These are phyloP conservation scores for Drosophila barbarae DNA, from an alignment of 2,888 invertebrate genomes.

Conservation along the genomic window DNA sequence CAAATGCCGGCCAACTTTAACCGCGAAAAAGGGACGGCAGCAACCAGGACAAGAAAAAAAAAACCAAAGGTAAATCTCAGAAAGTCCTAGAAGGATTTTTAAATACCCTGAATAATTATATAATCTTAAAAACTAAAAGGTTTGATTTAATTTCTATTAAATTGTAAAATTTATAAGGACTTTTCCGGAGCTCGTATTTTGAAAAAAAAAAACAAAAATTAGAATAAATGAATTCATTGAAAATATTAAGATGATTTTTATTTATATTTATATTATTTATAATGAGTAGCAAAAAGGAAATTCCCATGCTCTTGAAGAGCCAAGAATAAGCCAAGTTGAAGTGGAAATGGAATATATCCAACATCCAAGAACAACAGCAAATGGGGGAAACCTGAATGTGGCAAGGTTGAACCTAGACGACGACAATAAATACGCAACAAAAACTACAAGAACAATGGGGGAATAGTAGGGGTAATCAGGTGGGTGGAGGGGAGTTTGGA, in stretches of 20 bases:
- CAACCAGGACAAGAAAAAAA: conserved; percentile 4
- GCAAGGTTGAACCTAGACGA: conserved; percentile 41
- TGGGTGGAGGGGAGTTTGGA: conserved; percentile 10
- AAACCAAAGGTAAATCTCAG: conserved; percentile 1
- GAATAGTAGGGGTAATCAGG: conserved; percentile 21
- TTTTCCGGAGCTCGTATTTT: too few relatives aligned
- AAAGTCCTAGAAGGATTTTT: neutral
- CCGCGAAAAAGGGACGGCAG: conserved; percentile 48
- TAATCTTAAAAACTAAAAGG: neutral
- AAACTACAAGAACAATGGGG: conserved; percentile 29
- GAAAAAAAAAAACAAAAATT: too few relatives aligned
- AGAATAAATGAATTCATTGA: too few relatives aligned
- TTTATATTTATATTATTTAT: too few relatives aligned
- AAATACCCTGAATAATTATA: conserved; percentile 9
- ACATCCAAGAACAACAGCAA: conserved; percentile 11
- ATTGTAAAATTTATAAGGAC: neutral
- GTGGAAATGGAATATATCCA: conserved; percentile 19
- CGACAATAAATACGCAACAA: conserved; percentile 68
- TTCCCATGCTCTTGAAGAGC: too few relatives aligned
- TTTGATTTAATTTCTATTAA: neutral
- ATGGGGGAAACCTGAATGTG: conserved; percentile 22
- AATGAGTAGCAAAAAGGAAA: too few relatives aligned
- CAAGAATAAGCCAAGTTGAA: neutral
- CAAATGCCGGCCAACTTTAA: conserved; percentile 70
- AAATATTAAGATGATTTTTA: too few relatives aligned